Percentiles rank a stretch among this genome's conserved stretches.
These are phyloP conservation scores for Myanophis thanlyinensis DNA, from an alignment of 2,113 vertebrate species.

Conservation along the genomic window DNA sequence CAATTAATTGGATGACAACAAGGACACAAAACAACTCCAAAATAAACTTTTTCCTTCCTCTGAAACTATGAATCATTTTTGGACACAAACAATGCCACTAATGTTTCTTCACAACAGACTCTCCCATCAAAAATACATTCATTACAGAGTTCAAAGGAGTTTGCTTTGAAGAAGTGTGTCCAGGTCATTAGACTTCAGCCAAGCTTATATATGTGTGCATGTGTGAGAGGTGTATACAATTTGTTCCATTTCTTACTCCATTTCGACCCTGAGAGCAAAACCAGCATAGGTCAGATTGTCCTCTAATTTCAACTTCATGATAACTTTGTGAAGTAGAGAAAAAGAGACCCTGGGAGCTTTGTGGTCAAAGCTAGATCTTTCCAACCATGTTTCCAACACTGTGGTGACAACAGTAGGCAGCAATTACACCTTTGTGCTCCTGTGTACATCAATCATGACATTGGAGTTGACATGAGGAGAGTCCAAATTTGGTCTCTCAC, in stretches of 20 bases:
- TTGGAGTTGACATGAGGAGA: neutral
- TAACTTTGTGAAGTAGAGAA: neutral
- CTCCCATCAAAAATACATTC: neutral
- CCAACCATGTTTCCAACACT: neutral
- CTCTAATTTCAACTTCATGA: neutral
- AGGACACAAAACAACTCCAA: neutral
- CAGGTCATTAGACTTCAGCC: neutral
- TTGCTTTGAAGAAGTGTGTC: too few relatives aligned
- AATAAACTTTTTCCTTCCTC: slow-evolving; percentile 10
- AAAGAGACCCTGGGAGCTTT: neutral
- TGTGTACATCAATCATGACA: neutral
- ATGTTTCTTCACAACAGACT: neutral
- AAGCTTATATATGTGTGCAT: neutral
- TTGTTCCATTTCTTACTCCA: neutral
- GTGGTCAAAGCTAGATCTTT: neutral
- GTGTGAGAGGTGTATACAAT: neutral
- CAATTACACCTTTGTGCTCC: neutral
- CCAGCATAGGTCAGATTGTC: neutral
- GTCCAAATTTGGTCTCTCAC: neutral
- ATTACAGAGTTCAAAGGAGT: neutral
- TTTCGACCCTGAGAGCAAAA: neutral
- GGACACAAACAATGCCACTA: slow-evolving; percentile 12
- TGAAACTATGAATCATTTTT: neutral
- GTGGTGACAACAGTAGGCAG: neutral
- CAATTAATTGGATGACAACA: neutral